phyloP scores from a whole-genome alignment of 2,888 invertebrate genomes.

The Drosophila maculinotata region DNA sequence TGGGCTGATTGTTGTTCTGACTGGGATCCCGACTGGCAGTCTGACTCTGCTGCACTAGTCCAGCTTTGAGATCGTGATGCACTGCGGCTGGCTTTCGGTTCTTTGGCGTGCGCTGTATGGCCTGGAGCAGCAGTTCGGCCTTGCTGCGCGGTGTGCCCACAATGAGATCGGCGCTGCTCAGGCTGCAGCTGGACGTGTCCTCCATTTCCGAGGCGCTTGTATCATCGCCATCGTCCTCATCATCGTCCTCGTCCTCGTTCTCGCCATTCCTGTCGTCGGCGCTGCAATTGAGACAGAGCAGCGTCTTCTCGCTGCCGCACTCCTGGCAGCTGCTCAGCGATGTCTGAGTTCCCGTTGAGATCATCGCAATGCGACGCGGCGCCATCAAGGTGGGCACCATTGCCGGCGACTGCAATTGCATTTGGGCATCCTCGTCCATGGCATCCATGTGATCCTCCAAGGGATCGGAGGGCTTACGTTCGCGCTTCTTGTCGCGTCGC shows the following conservation, averaged over 20 bases:
- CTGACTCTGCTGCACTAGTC: constrained; percentile 2
- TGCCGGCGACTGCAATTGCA: constrained; percentile 5
- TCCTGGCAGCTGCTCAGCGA: constrained; percentile 76
- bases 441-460: constrained; percentile 53
- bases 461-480: constrained; percentile 60
- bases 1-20: constrained; percentile 54
- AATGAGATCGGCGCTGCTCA: constrained; percentile 78
- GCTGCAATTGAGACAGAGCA: constrained; percentile 83
- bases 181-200: constrained; percentile 69
- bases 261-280: constrained; percentile 31
- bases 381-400: constrained; percentile 29
- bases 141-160: constrained; percentile 85
- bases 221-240: constrained; percentile 31
- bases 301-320: constrained; percentile 84
- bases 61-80: constrained; percentile 42
- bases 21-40: neutral
- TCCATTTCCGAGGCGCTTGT: constrained; percentile 70
- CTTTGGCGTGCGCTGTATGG: constrained; percentile 86
- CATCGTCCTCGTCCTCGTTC: neutral
- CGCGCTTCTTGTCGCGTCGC: constrained; percentile 84
- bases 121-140: constrained; percentile 86
- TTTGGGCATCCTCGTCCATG: constrained; percentile 72
- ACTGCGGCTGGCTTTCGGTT: constrained; percentile 66
- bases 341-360: constrained; percentile 85
- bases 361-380: constrained; percentile 80